These are phyloP conservation scores for Aphis craccivora DNA, from an alignment of 1,140 invertebrate species.

Conservation along the genomic window DNA sequence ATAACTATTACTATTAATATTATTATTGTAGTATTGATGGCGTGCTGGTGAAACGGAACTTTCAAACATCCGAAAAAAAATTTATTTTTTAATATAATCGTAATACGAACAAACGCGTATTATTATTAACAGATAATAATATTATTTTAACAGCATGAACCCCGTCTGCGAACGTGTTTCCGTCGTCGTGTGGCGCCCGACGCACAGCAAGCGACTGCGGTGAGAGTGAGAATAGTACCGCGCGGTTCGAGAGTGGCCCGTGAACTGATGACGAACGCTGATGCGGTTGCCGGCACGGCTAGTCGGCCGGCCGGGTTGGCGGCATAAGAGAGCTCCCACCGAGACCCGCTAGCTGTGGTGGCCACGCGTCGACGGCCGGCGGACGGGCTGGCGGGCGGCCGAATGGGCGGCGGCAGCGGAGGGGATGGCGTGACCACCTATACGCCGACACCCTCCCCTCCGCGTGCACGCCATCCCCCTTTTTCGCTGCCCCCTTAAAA, in stretches of 20 bases:
- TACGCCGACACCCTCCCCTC: constrained; percentile 30
- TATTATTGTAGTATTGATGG: background rate
- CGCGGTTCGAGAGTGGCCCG: constrained; percentile 44
- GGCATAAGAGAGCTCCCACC: constrained; percentile 42
- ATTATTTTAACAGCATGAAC: background rate
- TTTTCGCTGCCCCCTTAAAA: no score
- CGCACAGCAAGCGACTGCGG: background rate
- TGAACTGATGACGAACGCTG: constrained; percentile 53
- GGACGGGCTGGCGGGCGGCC: constrained; percentile 20
- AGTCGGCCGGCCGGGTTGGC: constrained; percentile 9
- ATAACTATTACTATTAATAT: background rate
- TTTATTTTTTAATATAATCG: background rate
- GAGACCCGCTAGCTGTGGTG: background rate
- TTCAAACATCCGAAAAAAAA: background rate
- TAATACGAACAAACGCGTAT: background rate
- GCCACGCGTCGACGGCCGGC: background rate
- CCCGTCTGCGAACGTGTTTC: constrained; percentile 34
- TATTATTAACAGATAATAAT: background rate
- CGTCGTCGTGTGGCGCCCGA: background rate
- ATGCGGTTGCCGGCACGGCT: constrained; percentile 18
- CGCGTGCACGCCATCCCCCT: background rate
- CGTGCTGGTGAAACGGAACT: background rate
- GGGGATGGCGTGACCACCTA: constrained; percentile 50
- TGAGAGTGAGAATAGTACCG: background rate
- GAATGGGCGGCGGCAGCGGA: background rate